Conservation (phyloP, 2,797 vertebrate species). For the Todus mexicanus region DNA sequence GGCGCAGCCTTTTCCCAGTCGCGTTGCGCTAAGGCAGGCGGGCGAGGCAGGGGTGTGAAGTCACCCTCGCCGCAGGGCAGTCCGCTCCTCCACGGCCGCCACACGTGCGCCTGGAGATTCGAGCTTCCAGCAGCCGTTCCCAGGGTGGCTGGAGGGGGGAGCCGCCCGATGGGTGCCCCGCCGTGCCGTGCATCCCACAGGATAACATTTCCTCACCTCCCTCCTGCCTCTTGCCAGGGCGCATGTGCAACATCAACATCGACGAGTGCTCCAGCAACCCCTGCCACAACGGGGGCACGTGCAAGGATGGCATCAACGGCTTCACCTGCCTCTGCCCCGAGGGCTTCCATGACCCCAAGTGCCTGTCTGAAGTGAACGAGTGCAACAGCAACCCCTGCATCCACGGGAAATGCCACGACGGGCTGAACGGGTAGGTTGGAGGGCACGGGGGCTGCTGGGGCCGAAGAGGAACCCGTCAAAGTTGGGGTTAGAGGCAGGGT, state of each 20-base stretch:
- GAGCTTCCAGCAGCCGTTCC: background rate
- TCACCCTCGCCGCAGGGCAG: background rate
- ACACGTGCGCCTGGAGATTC: background rate
- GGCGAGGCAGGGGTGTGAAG: slow-evolving; percentile 62
- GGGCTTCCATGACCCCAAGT: slow-evolving; percentile 89
- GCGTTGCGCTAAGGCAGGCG: slow-evolving; percentile 45
- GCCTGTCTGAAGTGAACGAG: slow-evolving; percentile 93
- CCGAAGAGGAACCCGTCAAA: background rate
- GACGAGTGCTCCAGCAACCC: slow-evolving; percentile 90
- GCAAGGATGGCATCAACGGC: slow-evolving; percentile 86
- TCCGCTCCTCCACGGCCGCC: fast-evolving
- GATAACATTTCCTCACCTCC: background rate
- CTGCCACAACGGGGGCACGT: slow-evolving; percentile 93
- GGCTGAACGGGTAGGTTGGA: slow-evolving; percentile 86
- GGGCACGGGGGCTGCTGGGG: background rate
- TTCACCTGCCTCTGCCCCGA: slow-evolving; percentile 90
- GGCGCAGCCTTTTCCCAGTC: slow-evolving; percentile 66
- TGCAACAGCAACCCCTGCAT: slow-evolving; percentile 94
- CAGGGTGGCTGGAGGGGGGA: slow-evolving; percentile 60
- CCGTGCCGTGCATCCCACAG: fast-evolving
- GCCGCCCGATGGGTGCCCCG: background rate
- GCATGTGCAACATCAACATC: slow-evolving; percentile 92
- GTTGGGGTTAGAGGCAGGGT: background rate
- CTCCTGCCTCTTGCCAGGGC: slow-evolving; percentile 72
- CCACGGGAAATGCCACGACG: slow-evolving; percentile 89